Evolutionary conservation across 2,888 invertebrate genomes (phyloP).

Genomic region (Dexiosoma caninum): DNA sequence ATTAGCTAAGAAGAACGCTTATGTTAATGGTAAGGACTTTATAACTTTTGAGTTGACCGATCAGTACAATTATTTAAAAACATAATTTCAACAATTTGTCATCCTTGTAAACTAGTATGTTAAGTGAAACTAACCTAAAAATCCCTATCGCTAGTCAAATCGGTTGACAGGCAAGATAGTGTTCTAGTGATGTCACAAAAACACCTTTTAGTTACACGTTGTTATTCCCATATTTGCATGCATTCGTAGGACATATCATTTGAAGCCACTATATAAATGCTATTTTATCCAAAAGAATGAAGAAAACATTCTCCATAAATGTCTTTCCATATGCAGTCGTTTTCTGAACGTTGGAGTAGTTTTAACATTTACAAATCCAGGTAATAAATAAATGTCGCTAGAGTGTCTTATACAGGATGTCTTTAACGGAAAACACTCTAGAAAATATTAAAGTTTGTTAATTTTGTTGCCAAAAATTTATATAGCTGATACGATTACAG

Average conservation of each 20-base stretch:
- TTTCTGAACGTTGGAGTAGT: constrained; percentile 4
- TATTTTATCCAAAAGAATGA: constrained; percentile 10
- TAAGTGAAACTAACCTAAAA: no score
- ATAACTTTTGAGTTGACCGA: no score
- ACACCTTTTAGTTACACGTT: no score
- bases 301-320: constrained; percentile 40
- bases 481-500: neutral
- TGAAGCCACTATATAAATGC: neutral
- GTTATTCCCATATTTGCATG: neutral
- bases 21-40: no score
- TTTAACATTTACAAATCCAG: constrained; percentile 63
- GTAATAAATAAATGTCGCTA: constrained; percentile 66
- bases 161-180: no score
- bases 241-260: constrained; percentile 6
- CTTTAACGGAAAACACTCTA: constrained; percentile 55
- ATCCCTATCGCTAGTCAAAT: no score
- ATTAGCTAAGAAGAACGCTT: no score
- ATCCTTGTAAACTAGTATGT: no score
- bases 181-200: no score
- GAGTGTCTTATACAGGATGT: constrained; percentile 58
- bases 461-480: constrained; percentile 67
- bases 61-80: no score
- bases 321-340: constrained; percentile 32
- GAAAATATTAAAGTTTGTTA: constrained; percentile 65
- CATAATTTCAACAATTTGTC: no score